A percentile compares a stretch with the other conserved stretches of the same genome.
Evolutionary conservation across 1,140 invertebrate genomes (phyloP).

Genomic region (Coboldia fuscipes): DNA sequence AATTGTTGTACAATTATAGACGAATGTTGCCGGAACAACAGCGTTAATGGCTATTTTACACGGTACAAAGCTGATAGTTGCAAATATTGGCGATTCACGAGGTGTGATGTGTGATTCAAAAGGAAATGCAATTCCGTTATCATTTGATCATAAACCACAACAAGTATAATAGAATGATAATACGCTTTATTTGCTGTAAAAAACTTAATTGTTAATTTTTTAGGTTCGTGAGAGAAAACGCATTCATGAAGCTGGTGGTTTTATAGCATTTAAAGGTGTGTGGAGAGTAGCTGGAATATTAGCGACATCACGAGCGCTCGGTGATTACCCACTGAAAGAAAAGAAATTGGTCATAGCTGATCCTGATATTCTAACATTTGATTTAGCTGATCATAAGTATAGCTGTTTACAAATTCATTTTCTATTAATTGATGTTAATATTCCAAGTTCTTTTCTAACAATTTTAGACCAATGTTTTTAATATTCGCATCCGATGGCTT

Average conservation of each 20-base stretch:
- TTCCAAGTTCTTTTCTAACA: slow-evolving; percentile 6
- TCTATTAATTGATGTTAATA: background rate
- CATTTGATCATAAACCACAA: slow-evolving; percentile 92
- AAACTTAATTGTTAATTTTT: slow-evolving; percentile 10
- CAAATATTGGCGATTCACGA: slow-evolving; percentile 89
- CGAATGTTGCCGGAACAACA: slow-evolving; percentile 80
- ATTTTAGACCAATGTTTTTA: slow-evolving; percentile 51
- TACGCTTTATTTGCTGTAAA: background rate
- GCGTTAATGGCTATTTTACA: slow-evolving; percentile 73
- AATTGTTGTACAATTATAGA: slow-evolving; percentile 6
- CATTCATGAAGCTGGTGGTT: slow-evolving; percentile 80
- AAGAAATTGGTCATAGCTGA: slow-evolving; percentile 83
- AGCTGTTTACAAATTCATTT: background rate
- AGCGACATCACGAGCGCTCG: slow-evolving; percentile 82
- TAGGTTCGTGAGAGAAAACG: slow-evolving; percentile 65
- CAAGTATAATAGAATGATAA: slow-evolving; percentile 36
- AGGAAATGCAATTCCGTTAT: slow-evolving; percentile 75
- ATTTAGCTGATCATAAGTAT: slow-evolving; percentile 52
- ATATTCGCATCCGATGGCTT: slow-evolving; percentile 87
- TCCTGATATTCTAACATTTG: slow-evolving; percentile 89
- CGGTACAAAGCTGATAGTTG: slow-evolving; percentile 62
- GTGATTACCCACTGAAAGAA: slow-evolving; percentile 89
- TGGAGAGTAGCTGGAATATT: slow-evolving; percentile 92
- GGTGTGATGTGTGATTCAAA: slow-evolving; percentile 84
- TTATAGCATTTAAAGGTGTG: slow-evolving; percentile 86